phyloP scores from a whole-genome alignment of 30 jellyfish, hydroid and myxozoan species.

The Hydra vulgaris region DNA sequence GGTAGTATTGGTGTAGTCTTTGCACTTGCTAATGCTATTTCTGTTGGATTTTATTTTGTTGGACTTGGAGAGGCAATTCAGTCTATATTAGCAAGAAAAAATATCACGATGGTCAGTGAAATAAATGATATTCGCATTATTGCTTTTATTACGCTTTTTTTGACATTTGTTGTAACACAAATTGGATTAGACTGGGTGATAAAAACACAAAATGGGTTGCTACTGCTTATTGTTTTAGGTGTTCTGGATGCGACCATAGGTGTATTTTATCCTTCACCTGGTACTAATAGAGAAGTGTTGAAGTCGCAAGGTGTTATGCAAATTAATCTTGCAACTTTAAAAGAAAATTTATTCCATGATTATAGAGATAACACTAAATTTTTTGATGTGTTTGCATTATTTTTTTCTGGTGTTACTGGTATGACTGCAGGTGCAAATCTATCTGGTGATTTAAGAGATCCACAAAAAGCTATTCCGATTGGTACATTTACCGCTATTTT shows the following conservation, averaged over 20 bases:
- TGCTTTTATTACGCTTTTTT: conserved; percentile 53
- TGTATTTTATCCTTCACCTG: conserved; percentile 60
- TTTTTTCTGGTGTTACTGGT: conserved; percentile 93
- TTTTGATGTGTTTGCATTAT: conserved; percentile 61
- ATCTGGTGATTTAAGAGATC: conserved; percentile 89
- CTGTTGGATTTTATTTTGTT: conserved; percentile 87
- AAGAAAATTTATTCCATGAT: conserved; percentile 49
- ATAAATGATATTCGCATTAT: conserved; percentile 70
- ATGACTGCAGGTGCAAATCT: conserved; percentile 85
- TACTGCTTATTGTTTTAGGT: conserved; percentile 58
- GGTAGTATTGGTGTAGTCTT: conserved; percentile 88
- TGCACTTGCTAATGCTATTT: conserved; percentile 93
- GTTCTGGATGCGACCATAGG: conserved; percentile 69
- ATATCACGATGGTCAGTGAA: conserved; percentile 46
- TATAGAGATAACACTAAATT: conserved; percentile 28
- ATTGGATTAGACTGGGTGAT: conserved; percentile 91
- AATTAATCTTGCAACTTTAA: conserved; percentile 32
- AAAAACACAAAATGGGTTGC: conserved; percentile 60
- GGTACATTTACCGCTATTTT: conserved; percentile 74
- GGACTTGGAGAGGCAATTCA: conserved; percentile 90
- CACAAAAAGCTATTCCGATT: conserved; percentile 73
- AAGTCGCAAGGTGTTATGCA: conserved; percentile 60
- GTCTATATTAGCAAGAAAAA: conserved; percentile 44
- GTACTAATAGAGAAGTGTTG: conserved; percentile 22
- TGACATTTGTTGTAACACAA: conserved; percentile 52